Conservation (phyloP, 2,797 vertebrate species). For the Myiotriccus ornatus region DNA sequence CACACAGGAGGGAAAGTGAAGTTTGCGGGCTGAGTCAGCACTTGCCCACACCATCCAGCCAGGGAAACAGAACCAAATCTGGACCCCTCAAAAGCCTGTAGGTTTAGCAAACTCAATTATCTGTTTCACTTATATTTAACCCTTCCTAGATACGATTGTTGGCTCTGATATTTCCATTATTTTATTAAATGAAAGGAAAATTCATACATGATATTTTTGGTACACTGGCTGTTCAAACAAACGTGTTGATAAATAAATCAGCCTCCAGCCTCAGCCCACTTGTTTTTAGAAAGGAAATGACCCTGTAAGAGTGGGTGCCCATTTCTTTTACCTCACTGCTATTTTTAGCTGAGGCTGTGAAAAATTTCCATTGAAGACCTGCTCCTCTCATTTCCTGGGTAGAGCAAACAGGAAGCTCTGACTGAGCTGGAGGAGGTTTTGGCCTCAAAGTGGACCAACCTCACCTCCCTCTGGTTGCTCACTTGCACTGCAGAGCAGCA, state of each 20-base stretch:
- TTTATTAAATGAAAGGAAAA: background rate
- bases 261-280: background rate
- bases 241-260: background rate
- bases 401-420: slow-evolving; percentile 80
- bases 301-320: slow-evolving; percentile 46
- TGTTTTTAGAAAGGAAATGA: slow-evolving; percentile 52
- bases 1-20: slow-evolving; percentile 45
- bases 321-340: slow-evolving; percentile 70
- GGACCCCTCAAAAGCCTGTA: background rate
- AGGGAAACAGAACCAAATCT: background rate
- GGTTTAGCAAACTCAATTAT: background rate
- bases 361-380: slow-evolving; percentile 85
- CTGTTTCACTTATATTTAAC: background rate
- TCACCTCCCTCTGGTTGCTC: slow-evolving; percentile 69
- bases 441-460: slow-evolving; percentile 12
- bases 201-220: background rate
- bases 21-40: background rate
- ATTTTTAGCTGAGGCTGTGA: slow-evolving; percentile 82
- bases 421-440: slow-evolving; percentile 37
- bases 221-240: background rate
- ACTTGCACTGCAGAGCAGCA: slow-evolving; percentile 31
- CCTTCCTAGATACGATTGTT: background rate
- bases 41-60: background rate
- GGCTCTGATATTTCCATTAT: background rate
- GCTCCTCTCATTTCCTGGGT: slow-evolving; percentile 76